Base-by-base conservation (phyloP, 2,888 invertebrate species). In the Phania funesta region DNA sequence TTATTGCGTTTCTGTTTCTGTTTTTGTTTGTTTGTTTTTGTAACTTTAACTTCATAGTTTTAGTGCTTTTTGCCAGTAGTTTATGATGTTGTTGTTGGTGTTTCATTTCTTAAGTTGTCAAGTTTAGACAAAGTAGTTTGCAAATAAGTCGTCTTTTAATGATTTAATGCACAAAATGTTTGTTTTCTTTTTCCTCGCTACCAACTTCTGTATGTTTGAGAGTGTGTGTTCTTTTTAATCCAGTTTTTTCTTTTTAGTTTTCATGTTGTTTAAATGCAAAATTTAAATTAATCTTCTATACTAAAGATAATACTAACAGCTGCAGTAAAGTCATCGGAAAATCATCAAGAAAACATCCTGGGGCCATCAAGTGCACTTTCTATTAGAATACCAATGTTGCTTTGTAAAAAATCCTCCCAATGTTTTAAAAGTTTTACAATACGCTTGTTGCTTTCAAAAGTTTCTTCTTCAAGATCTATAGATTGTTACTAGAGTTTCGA, bases 51-150 rank as follows among this genome's bases (percentile, higher is more conserved):
- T 80, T 76, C 41, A 54, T 79, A 79, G 50, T 52, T 56, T 50
- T 48, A 29, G 11, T 58, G 60, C 18, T 44, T 50, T 26, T 62
- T 56, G 58, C 20, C 32, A 50, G 41, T 24, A 58, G 64, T 18
- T 80, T 44, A 62, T 73, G 50, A 16, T 50, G 75, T 35, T 67
- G 60, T n/a, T 70, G 46, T 44, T 67, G 75, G 52, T 78, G 78
- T 78, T 82, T 74, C 74, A 70, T 71, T 82, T 75, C 82, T 78
- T 78, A 78, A 82, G 82, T 82, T 82, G 82, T 82, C 78, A 82
- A 82, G 82, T 78, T 82, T 82, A 82, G 82, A 82, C 78, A 82
- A 78, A 82, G 82, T 82, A 82, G 78, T 82, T 82, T 82, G 82
- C 82, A 82, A 82, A 82, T 78, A 82, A 82, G 82, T 82, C 78